Base-by-base conservation (phyloP, 1,140 invertebrate species). In the Ips nitidus region DNA sequence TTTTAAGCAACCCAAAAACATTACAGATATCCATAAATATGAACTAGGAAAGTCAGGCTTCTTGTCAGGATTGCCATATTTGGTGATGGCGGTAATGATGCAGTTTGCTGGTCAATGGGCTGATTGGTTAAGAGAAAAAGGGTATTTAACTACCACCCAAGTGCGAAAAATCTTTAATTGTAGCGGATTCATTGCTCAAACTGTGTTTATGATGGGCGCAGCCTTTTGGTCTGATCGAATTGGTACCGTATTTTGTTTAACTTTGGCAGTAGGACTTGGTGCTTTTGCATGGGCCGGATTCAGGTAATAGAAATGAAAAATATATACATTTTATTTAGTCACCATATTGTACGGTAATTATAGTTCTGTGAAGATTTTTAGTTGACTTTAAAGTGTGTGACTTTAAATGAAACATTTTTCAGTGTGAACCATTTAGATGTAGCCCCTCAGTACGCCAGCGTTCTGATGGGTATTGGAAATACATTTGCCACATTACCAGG, bases 221-320 rank as follows among this genome's bases (percentile, higher is more conserved):
- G 91, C 89, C 1, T 93, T 90, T 75, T 81, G 90, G 1, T 80
- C 85, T 41, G 86, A 88, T 36, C 83, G 89, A 7, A 82, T 81
- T 1, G 86, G 86, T 55, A 90, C 90, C 41, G 85, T 95, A 4
- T 82, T 88, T 1, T 94, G 87, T 78, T 83, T 97, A 3, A 93
- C 91, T 1, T 85, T 94, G 62, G 93, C 94, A 37, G 92, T 95
- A 4, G 93, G 94, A 1, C 83, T 95, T 6, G 93, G 94, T 43
- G 94, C 93, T 1, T 94, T 95, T 79, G 91, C 93, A 3, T 94
- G 92, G 91, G 89, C 91, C 22, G 94, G 92, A 59, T 95, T 92
- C 79, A 90, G 90, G 90, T 91, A 82, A 63, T 22, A 36, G 2
- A 6, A 8, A 5, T 38, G 52, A 2, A 55, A 22, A 55, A 50